Evolutionary conservation across 2,888 invertebrate genomes (phyloP), one percentile per base, ranked within the genome.

Genomic region (Cantharis rustica): DNA sequence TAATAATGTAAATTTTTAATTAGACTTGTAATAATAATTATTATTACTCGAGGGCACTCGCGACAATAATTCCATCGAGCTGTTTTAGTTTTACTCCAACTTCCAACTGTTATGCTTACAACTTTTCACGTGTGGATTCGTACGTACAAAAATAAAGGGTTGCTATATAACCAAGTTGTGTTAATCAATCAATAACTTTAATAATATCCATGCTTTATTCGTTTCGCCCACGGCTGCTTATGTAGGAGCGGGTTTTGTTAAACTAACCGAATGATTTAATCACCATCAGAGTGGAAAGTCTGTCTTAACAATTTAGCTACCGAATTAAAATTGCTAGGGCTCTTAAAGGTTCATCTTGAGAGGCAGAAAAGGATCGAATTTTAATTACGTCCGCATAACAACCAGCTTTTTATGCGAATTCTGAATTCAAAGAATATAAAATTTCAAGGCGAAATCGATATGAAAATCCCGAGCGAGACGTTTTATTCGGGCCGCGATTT

Each of bases 221-320:
- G 81, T 73, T 73, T 78, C 81, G 85, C 87, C 86, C 81, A 83
- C 83, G 85, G 87, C 86, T 84, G 82, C 84, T 83, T 81, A 82
- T 85, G 82, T 82, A 84, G 84, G 81, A 85, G 85, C 84, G 83
- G 84, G 85, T 83, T 85, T 84, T 86, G 88, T 85, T 85, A 87
- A 88, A 88, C 88, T 88, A 88, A 88, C 88, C 88, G 87, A 83
- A 87, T 88, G 88, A 88, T 88, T 86, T 86, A 86, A 88, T 88
- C 87, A 87, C 82, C 87, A 84, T 82, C 86, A 84, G 86, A 86
- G 87, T 87, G 88, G 87, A 88, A 88, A 88, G 83, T 82, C 87
- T 87, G 87, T 88, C 87, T 88, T 87, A 87, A 87, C 87, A 86
- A 87, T 87, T 88, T 85, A 84, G 87, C 87, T 87, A 85, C 87